A percentile compares a stretch with the other conserved stretches of the same genome.
Evolutionary conservation across 2,888 invertebrate genomes (phyloP).

Genomic region (Steinernema scapterisci): DNA sequence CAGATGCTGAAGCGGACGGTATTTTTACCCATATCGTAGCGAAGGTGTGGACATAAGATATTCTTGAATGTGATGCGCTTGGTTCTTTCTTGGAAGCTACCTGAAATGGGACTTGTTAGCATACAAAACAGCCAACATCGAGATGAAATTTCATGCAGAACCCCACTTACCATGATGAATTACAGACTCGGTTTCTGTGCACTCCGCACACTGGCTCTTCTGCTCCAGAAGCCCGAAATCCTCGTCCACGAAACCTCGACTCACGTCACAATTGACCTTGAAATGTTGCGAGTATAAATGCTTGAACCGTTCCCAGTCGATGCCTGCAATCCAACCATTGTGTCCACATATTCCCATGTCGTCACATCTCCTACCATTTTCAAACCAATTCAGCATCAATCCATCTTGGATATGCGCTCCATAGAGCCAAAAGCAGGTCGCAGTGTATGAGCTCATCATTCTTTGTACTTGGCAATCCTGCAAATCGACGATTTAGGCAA

Average conservation of each 20-base stretch:
- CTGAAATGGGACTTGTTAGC: neutral
- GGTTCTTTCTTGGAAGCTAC: neutral
- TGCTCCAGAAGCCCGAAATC: slow-evolving; percentile 48
- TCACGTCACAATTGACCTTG: slow-evolving; percentile 49
- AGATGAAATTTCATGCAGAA: no score
- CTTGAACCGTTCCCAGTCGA: slow-evolving; percentile 49
- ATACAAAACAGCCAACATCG: neutral
- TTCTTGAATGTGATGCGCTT: slow-evolving; percentile 49
- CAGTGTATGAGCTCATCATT: slow-evolving; percentile 55
- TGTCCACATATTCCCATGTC: no score
- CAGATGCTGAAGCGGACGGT: slow-evolving; percentile 55
- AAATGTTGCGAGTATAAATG: slow-evolving; percentile 48
- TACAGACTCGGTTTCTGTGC: slow-evolving; percentile 33
- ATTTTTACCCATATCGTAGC: slow-evolving; percentile 45
- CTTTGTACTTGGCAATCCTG: slow-evolving; percentile 53
- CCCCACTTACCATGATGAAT: slow-evolving; percentile 10
- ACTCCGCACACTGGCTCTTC: slow-evolving; percentile 50
- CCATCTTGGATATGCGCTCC: slow-evolving; percentile 50
- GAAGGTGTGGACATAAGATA: slow-evolving; percentile 50
- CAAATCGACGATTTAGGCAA: neutral
- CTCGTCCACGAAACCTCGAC: slow-evolving; percentile 41
- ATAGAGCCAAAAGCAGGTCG: slow-evolving; percentile 56
- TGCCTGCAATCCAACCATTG: slow-evolving; percentile 35
- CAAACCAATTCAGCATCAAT: slow-evolving; percentile 50
- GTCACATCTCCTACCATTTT: slow-evolving; percentile 39